Conservation (phyloP, 2,888 invertebrate genomes). For the Mactromeris polynyma region DNA sequence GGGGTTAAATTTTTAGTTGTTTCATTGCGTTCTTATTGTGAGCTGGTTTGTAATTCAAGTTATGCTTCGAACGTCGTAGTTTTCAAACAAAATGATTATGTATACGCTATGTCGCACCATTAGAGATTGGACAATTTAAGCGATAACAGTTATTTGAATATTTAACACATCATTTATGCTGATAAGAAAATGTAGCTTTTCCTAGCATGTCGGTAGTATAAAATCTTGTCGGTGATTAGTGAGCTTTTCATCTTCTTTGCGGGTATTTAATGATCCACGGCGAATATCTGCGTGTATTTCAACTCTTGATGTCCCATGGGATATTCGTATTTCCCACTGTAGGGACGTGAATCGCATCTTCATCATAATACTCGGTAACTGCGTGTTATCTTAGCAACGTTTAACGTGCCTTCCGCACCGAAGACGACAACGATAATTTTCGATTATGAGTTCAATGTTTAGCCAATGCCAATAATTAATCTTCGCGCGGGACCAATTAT, state of each 20-base stretch:
- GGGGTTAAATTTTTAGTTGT: too few species aligned
- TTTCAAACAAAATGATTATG: slow-evolving; percentile 1
- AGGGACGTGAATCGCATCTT: slow-evolving; percentile 22
- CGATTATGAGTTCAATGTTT: slow-evolving; percentile 51
- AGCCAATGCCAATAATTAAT: slow-evolving; percentile 53
- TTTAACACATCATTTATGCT: slow-evolving; percentile 19
- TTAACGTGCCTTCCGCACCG: slow-evolving; percentile 49
- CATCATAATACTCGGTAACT: slow-evolving; percentile 45
- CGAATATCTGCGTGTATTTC: slow-evolving; percentile 45
- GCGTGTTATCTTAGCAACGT: slow-evolving; percentile 26
- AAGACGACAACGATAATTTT: slow-evolving; percentile 34
- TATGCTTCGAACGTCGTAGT: too few species aligned
- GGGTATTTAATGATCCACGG: slow-evolving; percentile 47
- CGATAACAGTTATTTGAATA: slow-evolving; percentile 39
- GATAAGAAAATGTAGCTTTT: slow-evolving; percentile 22
- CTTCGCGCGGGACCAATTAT: slow-evolving; percentile 58
- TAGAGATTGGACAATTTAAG: slow-evolving; percentile 1
- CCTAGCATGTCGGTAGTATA: slow-evolving; percentile 14
- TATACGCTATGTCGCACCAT: slow-evolving; percentile 13
- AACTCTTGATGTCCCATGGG: slow-evolving; percentile 33
- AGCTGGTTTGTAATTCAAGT: too few species aligned
- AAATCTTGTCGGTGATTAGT: slow-evolving; percentile 51
- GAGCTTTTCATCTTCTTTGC: slow-evolving; percentile 54
- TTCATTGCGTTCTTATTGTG: too few species aligned
- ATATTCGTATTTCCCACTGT: slow-evolving; percentile 18